Evolutionary conservation across 1,140 invertebrate species (phyloP), one percentile per base, ranked within the genome.

Genomic region (Solen grandis): DNA sequence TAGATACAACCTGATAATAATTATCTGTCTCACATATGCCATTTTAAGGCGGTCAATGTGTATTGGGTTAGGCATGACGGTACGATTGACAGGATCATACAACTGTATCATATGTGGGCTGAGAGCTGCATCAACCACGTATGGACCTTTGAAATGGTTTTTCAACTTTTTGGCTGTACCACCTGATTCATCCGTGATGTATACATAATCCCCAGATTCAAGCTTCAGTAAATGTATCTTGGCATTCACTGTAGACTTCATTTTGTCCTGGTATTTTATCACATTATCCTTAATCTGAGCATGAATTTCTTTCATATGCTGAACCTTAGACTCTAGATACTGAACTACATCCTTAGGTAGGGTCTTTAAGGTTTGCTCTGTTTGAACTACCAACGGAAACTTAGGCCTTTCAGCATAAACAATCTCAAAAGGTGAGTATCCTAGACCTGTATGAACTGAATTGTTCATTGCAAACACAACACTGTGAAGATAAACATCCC

Each of bases 361-460:
- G 13, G 55, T 33, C 5, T 1, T 35, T 31, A 65, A 65, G 36
- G 52, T 22, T 35, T 33, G 31, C n/a, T 35, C 8, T n/a, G 8
- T 25, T 41, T 50, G 50, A 14, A 5, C 5, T 13, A 25, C 16
- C 14, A 52, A 54, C n/a, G 78, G 69, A 59, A 73, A 81, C 29
- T 57, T 73, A 2, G 68, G 78, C 35, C 78, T 65, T 8, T 52
- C 22, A n/a, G 50, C 59, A 60, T 41, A 81, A 10, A 75, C 14
- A 27, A 81, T 38, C 50, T 81, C 69, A 54, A 74, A 81, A 19
- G 68, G 78, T 27, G 68, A 81, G 29, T 74, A 81, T 46, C 63
- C 52, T 10, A 50, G 19, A 50, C 35, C 22, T 2, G 60, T 31
- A 60, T 60, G 74, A 0, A 52, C 69, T 16, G 62, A 22, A 41